Evolutionary conservation across 1,140 invertebrate genomes (phyloP).

Genomic region (Cydia fagiglandana): DNA sequence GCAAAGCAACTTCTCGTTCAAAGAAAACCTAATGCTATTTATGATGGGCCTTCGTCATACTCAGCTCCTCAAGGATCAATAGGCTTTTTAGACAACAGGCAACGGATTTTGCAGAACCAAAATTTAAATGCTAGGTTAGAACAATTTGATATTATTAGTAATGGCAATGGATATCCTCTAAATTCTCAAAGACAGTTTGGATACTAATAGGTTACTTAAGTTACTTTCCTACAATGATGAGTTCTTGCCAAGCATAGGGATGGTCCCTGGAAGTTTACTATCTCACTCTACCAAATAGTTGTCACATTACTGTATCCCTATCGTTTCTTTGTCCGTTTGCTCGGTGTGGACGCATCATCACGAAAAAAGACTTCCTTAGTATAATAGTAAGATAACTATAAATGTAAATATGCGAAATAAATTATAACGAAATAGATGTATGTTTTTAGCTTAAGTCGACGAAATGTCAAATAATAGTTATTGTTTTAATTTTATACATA

Average conservation of each 20-base stretch:
- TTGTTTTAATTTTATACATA: background rate
- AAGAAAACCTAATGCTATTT: constrained; percentile 49
- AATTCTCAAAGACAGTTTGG: constrained; percentile 34
- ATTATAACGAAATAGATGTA: background rate
- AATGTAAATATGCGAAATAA: constrained; percentile 1
- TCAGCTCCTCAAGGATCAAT: constrained; percentile 63
- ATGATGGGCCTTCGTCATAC: constrained; percentile 67
- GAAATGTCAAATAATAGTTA: background rate
- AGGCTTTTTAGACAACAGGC: constrained; percentile 48
- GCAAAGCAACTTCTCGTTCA: constrained; percentile 42
- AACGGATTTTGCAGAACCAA: constrained; percentile 43
- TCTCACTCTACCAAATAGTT: no score
- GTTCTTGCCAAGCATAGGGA: background rate
- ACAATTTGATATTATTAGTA: constrained; percentile 54
- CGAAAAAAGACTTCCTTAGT: background rate
- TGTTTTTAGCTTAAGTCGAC: background rate
- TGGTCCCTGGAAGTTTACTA: no score
- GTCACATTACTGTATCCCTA: background rate
- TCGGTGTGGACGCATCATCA: background rate
- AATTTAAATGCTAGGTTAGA: constrained; percentile 56
- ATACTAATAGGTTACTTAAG: background rate
- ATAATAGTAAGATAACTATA: background rate
- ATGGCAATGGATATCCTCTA: constrained; percentile 53
- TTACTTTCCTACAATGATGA: background rate
- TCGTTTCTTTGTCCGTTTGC: background rate